Base-by-base conservation (phyloP, 2,888 invertebrate species). In the Ptychoptera albimana region DNA sequence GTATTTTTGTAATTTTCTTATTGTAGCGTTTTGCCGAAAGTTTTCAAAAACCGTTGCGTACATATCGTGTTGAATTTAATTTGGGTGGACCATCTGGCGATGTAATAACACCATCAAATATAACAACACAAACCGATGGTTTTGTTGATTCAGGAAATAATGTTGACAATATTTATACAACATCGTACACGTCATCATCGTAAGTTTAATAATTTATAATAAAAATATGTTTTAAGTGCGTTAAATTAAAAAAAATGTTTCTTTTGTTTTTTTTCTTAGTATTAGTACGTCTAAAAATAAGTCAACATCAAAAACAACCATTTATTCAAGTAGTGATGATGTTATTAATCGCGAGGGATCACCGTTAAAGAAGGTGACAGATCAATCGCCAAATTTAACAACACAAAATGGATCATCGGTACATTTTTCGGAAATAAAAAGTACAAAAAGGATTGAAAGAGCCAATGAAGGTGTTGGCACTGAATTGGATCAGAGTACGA, bases 361-460 rank as follows among this genome's bases (percentile, higher is more conserved):
- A 46, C 51, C 52, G 34, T 51, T 50, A 40, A 51, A 49, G 41
- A 45, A 46, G 46, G 38, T 46, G 32, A 29, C 40, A 35, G 29
- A 40, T 32, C 37, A 41, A 30, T 42, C 45, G 39, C 35, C 42
- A 37, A 38, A 39, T 15, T 16, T 37, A 6, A 49, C 49, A 42
- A 42, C 46, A 9, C 43, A 42, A 8, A 41, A 29, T 44, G 40
- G 43, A 11, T 71, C 72, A 59, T 76, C 76, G 45, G 77, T 83
- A 71, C 77, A 73, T 57, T 78, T 74, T 60, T 75, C 70, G 52
- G 77, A 77, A 67, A 77, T 81, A 53, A 79, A 78, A 59, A 86
- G 78, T 60, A 73, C 82, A 46, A 83, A 82, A 63, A 72, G 83
- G 50, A 72, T 79, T 46, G 78, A 82, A 59, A 75, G 76, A 61